These are phyloP conservation scores for Galerucella nymphaeae DNA, from an alignment of 2,888 invertebrate genomes.

Conservation along the genomic window DNA sequence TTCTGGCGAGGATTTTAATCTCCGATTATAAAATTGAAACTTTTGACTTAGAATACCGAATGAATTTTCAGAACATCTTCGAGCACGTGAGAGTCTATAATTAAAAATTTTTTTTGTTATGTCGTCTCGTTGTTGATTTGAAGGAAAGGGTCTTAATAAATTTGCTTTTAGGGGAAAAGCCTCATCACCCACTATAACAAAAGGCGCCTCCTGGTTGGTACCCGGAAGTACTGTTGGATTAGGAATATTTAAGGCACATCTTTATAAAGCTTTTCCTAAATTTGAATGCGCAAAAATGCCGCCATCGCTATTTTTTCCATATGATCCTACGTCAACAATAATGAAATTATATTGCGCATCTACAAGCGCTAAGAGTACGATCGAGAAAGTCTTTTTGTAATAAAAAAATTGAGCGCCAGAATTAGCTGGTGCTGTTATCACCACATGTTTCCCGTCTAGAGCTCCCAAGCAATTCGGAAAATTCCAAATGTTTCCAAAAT, in stretches of 20 bases:
- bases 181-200: too few relatives aligned
- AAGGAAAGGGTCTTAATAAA: slow-evolving; percentile 10
- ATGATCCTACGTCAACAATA: slow-evolving; percentile 28
- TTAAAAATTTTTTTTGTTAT: slow-evolving; percentile 11
- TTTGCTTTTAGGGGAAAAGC: too few relatives aligned
- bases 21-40: slow-evolving; percentile 16
- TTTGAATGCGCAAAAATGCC: too few relatives aligned
- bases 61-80: slow-evolving; percentile 15
- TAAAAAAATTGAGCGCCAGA: slow-evolving; percentile 18
- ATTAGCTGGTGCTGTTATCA: slow-evolving; percentile 7
- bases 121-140: slow-evolving; percentile 17
- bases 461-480: too few relatives aligned
- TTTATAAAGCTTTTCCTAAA: too few relatives aligned
- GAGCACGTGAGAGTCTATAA: slow-evolving; percentile 6
- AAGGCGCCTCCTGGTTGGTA: too few relatives aligned
- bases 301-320: too few relatives aligned
- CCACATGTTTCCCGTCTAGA: too few relatives aligned
- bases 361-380: slow-evolving; percentile 31
- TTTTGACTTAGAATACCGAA: slow-evolving; percentile 13
- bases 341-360: slow-evolving; percentile 31
- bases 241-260: too few relatives aligned
- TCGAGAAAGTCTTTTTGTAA: slow-evolving; percentile 33
- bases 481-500: too few relatives aligned
- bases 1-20: slow-evolving; percentile 16
- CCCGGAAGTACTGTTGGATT: too few relatives aligned